Evolutionary conservation across 2,888 invertebrate genomes (phyloP), one percentile per base, ranked within the genome.

Genomic region (Laspeyria flexula): DNA sequence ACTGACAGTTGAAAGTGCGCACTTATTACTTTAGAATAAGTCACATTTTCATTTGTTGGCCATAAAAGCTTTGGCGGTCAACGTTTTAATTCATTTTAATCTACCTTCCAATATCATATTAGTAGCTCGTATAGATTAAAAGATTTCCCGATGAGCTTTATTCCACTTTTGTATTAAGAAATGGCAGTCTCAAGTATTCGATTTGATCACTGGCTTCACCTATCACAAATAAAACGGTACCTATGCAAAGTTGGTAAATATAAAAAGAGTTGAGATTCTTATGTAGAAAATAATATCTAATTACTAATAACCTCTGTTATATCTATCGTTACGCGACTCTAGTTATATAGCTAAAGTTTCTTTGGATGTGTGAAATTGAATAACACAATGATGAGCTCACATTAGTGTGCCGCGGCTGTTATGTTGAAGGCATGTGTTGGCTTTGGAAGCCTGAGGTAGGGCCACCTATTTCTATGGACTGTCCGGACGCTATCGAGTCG

Each of bases 401-500:
- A 47, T 42, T 50, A 10, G 40, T 47, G 12, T 53, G 52, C 55
- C 66, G 61, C 58, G 55, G 71, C 73, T 79, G 88, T 83, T 91
- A 91, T 89, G 90, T 90, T 40, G 89, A 85, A 39, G 82, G 78
- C 73, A 84, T 77, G 61, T 85, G 81, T 55, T 83, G 83, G 61
- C 60, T 77, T 43, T 73, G 79, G 55, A 82, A 79, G 42, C 83
- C 75, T 9, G 65, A 45, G 45, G 41, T 60, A 21, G 81, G 77
- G 1, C 79, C 75, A 13, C 81, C 86, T 30, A 86, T 80, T 41
- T 93, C 92, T 55, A 89, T 73, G 16, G 93, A 93, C 48, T 92
- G 93, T 0, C 83, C 87, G 1, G 93, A 93, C 25, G 95, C 94
- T 81, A 95, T 94, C 47, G 95, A 95, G 83, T 95, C 95, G 21